Base-by-base conservation (phyloP, 2,888 invertebrate genomes). In the Acholoe squamosa region DNA sequence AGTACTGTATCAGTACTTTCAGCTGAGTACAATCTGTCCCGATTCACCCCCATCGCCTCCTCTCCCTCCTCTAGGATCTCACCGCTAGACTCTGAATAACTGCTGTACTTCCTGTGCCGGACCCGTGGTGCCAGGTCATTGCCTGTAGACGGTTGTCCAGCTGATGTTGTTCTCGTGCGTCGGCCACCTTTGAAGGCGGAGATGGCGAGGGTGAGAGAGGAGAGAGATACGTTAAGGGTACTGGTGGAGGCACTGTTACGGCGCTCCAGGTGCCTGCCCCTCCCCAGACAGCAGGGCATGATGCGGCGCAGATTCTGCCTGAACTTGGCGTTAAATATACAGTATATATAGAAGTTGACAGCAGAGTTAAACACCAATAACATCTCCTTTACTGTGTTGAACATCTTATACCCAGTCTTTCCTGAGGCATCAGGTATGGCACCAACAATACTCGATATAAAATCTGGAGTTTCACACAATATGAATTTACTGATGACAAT, bases 281-380 rank as follows among this genome's bases (percentile, higher is more conserved):
- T 3, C 5, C 1, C 28, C 5, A 3, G 3, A 19, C 61, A 89
- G 56, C 56, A 89, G 25, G 89, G 89, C 5, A 89, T 1, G 31
- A 43, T 51, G 31, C 25, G 34, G 33, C 28, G 61, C 5, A 89
- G 61, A 12, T 89, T 56, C 7, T 54, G 88, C 31, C 90, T 28
- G 52, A 91, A 91, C 51, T 90, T 89, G 16, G 33, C n/a, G 77
- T 91, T 90, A 31, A 91, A 91, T 0, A 89, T 12, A 19, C 54
- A 76, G 52, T 91, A 91, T 43, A 91, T 91, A 86, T 86, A 89
- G 56, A 91, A 91, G 86, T 91, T 91, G 19, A 86, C 84, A 10
- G 91, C 34, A n/a, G 91, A 90, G 80, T 91, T 91, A 25, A 91
- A 51, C 22, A 91, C 89, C n/a, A 91, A 56, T 25, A 91, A 77